A percentile compares a stretch with the other conserved stretches of the same genome.
These are phyloP conservation scores for Cranoglanis bouderius DNA, from an alignment of 2,113 vertebrate genomes.

Conservation along the genomic window DNA sequence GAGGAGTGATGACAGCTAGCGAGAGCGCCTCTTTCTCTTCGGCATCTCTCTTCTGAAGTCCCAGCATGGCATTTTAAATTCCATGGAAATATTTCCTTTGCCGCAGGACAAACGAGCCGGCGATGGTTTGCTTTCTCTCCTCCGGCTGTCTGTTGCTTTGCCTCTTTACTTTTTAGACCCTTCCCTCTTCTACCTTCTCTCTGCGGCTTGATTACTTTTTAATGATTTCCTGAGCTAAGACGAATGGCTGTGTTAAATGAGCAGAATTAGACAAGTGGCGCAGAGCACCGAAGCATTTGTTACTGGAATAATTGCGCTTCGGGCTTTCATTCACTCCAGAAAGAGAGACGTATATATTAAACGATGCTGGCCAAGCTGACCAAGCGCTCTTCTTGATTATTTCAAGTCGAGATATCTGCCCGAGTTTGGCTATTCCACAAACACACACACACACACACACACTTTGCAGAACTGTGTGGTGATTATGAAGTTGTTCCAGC, in stretches of 20 bases:
- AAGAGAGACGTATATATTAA: conserved; percentile 56
- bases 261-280: conserved; percentile 75
- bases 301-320: conserved; percentile 73
- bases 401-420: neutral
- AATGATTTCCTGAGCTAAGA: conserved; percentile 81
- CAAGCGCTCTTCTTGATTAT: conserved; percentile 17
- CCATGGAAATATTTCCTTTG: conserved; percentile 56
- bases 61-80: conserved; percentile 62
- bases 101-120: conserved; percentile 44
- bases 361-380: conserved; percentile 33
- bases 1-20: conserved; percentile 21
- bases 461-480: neutral
- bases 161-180: conserved; percentile 19
- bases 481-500: conserved; percentile 42
- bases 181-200: conserved; percentile 42
- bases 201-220: conserved; percentile 78
- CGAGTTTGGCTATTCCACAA: neutral
- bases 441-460: neutral
- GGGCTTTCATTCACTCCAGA: conserved; percentile 68
- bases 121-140: conserved; percentile 35
- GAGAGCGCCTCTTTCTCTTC: conserved; percentile 12
- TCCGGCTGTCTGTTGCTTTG: conserved; percentile 34
- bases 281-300: conserved; percentile 70
- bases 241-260: conserved; percentile 78
- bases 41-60: conserved; percentile 36